Evolutionary conservation across 2,113 vertebrate species (phyloP).

Genomic region (Semicossyphus pulcher): DNA sequence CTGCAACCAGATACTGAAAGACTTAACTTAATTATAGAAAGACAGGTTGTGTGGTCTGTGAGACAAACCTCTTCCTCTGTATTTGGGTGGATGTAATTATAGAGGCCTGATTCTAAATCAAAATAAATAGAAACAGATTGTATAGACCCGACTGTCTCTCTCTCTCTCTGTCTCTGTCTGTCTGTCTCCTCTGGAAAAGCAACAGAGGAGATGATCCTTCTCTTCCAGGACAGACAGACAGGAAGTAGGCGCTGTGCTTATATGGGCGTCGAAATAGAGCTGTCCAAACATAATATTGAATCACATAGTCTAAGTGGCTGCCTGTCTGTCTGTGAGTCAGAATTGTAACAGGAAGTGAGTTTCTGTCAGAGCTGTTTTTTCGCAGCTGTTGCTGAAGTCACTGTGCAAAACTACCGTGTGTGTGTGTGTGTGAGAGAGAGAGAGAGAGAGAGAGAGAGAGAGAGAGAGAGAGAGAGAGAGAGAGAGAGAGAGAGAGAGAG

Average conservation of each 20-base stretch:
- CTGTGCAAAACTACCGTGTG: neutral
- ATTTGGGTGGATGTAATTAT: constrained; percentile 45
- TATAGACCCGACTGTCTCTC: constrained; percentile 5
- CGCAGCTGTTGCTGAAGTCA: neutral
- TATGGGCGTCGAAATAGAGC: neutral
- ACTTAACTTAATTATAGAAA: constrained; percentile 44
- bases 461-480: neutral
- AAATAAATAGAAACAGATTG: constrained; percentile 14
- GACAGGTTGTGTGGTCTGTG: constrained; percentile 27
- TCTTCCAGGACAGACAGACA: neutral
- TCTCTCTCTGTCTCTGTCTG: neutral
- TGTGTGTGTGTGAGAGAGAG: neutral
- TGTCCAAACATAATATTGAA: neutral
- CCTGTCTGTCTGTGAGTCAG: neutral
- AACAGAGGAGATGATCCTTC: neutral
- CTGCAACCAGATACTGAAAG: constrained; percentile 9
- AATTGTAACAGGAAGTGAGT: neutral
- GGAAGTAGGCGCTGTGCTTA: neutral
- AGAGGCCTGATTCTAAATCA: constrained; percentile 47
- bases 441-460: neutral
- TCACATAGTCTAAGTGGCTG: neutral
- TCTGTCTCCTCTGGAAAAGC: neutral
- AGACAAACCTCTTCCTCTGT: constrained; percentile 9
- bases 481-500: neutral
- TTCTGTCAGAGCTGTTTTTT: neutral